phyloP scores from a whole-genome alignment of 2,888 invertebrate species.

The Mesopsocus fuscifrons region DNA sequence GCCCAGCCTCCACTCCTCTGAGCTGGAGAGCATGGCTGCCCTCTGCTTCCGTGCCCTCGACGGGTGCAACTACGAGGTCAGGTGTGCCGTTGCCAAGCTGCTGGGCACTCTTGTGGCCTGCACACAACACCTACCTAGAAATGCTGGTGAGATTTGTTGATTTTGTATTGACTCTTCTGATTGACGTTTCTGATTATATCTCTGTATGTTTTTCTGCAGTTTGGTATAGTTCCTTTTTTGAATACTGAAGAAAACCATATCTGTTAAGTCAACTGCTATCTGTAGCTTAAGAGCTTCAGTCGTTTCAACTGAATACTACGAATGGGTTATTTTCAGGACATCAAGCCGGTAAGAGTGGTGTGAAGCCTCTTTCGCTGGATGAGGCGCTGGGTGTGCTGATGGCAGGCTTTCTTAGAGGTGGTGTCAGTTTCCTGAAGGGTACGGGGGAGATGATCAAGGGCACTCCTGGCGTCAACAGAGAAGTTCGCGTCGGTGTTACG shows the following conservation, averaged over 20 bases:
- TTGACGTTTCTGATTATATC: neutral
- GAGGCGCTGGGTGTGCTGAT: conserved; percentile 82
- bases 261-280: no score
- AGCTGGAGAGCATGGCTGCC: conserved; percentile 79
- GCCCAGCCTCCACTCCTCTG: conserved; percentile 65
- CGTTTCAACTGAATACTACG: no score
- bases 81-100: conserved; percentile 81
- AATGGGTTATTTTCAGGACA: no score
- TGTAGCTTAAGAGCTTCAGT: no score
- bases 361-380: conserved; percentile 60
- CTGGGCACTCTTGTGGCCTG: conserved; percentile 73
- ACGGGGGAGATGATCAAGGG: conserved; percentile 92
- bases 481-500: conserved; percentile 93
- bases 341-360: conserved; percentile 32
- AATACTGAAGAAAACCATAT: no score
- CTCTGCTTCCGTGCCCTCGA: conserved; percentile 84
- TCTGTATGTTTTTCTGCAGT: no score
- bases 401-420: conserved; percentile 86
- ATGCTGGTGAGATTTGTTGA: conserved; percentile 6
- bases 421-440: conserved; percentile 83
- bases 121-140: conserved; percentile 53
- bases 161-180: no score
- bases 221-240: no score
- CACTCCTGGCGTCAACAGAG: conserved; percentile 78
- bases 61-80: conserved; percentile 77